Evolutionary conservation across 2,113 vertebrate species (phyloP).

Genomic region (Rhadina sibilatrix): DNA sequence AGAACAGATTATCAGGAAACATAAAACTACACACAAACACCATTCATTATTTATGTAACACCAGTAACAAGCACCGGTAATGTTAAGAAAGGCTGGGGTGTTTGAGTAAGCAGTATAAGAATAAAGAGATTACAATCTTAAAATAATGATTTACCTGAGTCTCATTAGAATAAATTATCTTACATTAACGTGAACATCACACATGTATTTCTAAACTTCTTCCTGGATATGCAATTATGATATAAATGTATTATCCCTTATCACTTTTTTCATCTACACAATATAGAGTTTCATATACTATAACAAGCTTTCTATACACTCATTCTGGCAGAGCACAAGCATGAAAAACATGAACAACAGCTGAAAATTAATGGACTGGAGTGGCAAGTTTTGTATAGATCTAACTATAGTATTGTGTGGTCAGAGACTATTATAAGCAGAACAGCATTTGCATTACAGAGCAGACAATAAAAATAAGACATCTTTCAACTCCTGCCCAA

Average conservation of each 20-base stretch:
- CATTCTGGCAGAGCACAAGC: neutral
- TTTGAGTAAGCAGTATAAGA: neutral
- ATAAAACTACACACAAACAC: neutral
- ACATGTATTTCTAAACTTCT: neutral
- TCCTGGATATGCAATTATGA: neutral
- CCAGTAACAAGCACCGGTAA: neutral
- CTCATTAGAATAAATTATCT: neutral
- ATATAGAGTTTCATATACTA: neutral
- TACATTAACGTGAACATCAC: neutral
- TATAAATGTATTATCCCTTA: neutral
- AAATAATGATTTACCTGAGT: neutral
- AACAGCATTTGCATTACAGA: neutral
- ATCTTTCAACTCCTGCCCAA: neutral
- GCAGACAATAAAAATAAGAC: neutral
- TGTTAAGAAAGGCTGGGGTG: neutral
- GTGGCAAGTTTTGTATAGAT: neutral
- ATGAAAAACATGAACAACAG: neutral
- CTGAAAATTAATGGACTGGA: neutral
- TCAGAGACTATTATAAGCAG: neutral
- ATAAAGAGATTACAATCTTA: neutral
- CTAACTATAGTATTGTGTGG: neutral
- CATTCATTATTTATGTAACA: neutral
- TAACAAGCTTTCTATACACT: neutral
- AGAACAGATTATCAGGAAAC: neutral
- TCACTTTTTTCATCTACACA: neutral